Conservation (phyloP, 2,888 invertebrate genomes). For the Zhengitettix transpicula region DNA sequence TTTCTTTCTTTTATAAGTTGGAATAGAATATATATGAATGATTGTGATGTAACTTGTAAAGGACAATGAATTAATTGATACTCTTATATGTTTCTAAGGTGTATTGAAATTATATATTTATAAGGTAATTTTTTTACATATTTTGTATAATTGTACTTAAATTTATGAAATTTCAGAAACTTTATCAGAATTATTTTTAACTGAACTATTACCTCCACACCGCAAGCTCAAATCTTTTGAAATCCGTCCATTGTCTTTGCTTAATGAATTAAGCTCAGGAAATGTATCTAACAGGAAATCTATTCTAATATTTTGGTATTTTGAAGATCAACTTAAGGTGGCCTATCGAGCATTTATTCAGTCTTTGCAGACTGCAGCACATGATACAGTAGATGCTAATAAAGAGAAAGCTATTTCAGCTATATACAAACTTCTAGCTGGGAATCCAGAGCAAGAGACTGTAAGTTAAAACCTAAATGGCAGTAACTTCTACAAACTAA, state of each 20-base stretch:
- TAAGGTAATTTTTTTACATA: background rate
- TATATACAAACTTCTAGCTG: conserved; percentile 56
- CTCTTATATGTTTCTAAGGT: too few relatives aligned
- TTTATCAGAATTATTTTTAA: conserved; percentile 57
- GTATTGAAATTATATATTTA: too few relatives aligned
- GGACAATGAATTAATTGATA: too few relatives aligned
- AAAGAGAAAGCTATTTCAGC: conserved; percentile 63
- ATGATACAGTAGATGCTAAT: conserved; percentile 62
- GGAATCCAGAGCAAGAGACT: conserved; percentile 73
- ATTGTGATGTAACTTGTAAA: too few relatives aligned
- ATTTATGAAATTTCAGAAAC: conserved; percentile 38
- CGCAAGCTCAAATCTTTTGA: conserved; percentile 47
- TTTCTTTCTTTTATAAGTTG: too few relatives aligned
- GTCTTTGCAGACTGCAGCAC: conserved; percentile 52
- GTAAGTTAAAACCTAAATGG: conserved; percentile 25
- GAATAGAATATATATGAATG: too few relatives aligned
- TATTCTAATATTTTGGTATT: conserved; percentile 65
- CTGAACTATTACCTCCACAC: conserved; percentile 49
- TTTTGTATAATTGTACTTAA: background rate
- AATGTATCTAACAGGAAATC: conserved; percentile 43
- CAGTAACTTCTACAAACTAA: background rate
- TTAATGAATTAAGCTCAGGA: conserved; percentile 43
- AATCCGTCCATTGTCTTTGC: conserved; percentile 38
- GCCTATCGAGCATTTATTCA: conserved; percentile 44
- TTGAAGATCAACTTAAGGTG: conserved; percentile 74